Percentiles rank a stretch among this genome's conserved stretches.
Evolutionary conservation across 2,888 invertebrate species (phyloP).

Genomic region (Callyntrura guangdongensis): DNA sequence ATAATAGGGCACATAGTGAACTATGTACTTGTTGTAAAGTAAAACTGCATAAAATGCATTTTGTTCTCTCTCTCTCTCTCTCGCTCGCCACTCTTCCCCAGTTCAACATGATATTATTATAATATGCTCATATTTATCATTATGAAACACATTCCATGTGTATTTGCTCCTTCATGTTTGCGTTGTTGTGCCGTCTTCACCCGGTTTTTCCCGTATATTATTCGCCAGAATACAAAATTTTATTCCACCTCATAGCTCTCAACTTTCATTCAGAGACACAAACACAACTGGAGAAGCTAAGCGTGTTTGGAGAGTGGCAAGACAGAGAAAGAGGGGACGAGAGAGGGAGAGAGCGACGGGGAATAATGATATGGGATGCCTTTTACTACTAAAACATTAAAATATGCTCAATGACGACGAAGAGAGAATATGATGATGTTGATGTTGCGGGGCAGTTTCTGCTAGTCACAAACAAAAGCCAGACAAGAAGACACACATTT

Average conservation of each 20-base stretch:
- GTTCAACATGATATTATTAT: neutral
- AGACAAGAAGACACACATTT: constrained; percentile 36
- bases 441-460: constrained; percentile 32
- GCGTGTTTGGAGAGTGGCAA: constrained; percentile 26
- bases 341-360: constrained; percentile 22
- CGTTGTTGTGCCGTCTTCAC: constrained; percentile 29
- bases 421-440: constrained; percentile 14
- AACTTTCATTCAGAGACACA: constrained; percentile 46
- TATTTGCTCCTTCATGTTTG: constrained; percentile 21
- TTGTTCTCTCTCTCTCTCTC: constrained; percentile 14
- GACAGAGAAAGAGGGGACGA: constrained; percentile 7
- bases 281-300: constrained; percentile 12
- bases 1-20: constrained; percentile 3
- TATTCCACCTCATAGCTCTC: constrained; percentile 56
- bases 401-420: constrained; percentile 55
- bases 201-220: constrained; percentile 49
- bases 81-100: constrained; percentile 18
- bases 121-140: constrained; percentile 24
- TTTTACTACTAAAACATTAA: constrained; percentile 59
- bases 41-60: constrained; percentile 71
- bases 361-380: constrained; percentile 45
- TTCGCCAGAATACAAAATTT: constrained; percentile 51
- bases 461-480: constrained; percentile 32
- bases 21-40: neutral
- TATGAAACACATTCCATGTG: constrained; percentile 42